These are phyloP conservation scores for Prosopocoilus inquinatus DNA, from an alignment of 2,888 invertebrate species.

Conservation along the genomic window DNA sequence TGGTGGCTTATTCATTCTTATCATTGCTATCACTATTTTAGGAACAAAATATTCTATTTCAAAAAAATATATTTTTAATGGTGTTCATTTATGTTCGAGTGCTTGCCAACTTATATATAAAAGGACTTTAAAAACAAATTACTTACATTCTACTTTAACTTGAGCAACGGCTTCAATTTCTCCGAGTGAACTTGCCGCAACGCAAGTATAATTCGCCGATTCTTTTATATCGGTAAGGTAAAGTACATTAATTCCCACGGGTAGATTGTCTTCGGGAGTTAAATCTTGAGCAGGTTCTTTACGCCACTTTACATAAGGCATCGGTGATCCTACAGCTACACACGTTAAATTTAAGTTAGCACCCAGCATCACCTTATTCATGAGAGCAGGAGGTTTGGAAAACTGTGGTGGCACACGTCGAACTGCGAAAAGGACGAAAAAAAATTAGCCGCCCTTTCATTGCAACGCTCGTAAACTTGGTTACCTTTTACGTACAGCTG, in stretches of 20 bases:
- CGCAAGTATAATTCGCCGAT: conserved; percentile 95
- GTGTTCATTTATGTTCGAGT: too few species aligned
- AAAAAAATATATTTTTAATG: too few species aligned
- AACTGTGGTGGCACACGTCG: conserved; percentile 94
- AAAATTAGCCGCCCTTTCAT: conserved; percentile 17
- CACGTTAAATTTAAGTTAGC: conserved; percentile 91
- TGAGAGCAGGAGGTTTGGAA: conserved; percentile 82
- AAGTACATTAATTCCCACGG: conserved; percentile 83
- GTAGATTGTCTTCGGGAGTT: conserved; percentile 84
- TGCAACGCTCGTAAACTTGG: conserved; percentile 18
- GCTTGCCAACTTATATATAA: too few species aligned
- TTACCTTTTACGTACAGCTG: conserved; percentile 91
- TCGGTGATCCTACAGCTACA: conserved; percentile 96
- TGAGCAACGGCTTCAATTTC: conserved; percentile 84
- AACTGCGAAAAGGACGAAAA: conserved; percentile 56
- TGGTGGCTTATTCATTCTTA: too few species aligned
- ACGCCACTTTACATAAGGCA: conserved; percentile 95
- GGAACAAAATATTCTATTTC: too few species aligned
- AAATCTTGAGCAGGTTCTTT: conserved; percentile 79
- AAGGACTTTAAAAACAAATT: neutral
- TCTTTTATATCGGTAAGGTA: conserved; percentile 83
- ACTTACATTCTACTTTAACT: conserved; percentile 95
- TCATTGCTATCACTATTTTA: too few species aligned
- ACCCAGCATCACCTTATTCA: conserved; percentile 89
- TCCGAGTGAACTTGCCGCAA: conserved; percentile 91